A percentile compares a stretch with the other conserved stretches of the same genome.
Conservation (phyloP, 1,140 invertebrate genomes). For the Heterodera carotae region DNA sequence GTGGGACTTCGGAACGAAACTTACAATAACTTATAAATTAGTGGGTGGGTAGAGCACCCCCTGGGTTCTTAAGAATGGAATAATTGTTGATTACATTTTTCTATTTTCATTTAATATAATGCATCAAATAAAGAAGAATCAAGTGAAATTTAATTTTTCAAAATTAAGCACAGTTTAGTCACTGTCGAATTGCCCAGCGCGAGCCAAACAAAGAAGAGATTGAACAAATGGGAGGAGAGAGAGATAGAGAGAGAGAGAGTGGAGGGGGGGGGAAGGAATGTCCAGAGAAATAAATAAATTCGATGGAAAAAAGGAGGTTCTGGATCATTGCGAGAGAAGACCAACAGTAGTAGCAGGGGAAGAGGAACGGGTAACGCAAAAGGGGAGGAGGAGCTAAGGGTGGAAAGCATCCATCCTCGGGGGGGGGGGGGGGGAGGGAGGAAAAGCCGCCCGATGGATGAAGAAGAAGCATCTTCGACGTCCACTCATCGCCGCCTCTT, state of each 20-base stretch:
- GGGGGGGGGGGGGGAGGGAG: not conserved
- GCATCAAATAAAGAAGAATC: too few relatives aligned
- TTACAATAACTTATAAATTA: too few relatives aligned
- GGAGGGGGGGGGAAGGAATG: not conserved
- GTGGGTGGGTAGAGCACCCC: too few relatives aligned
- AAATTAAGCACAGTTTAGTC: too few relatives aligned
- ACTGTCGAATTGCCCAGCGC: too few relatives aligned
- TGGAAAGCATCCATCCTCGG: not conserved
- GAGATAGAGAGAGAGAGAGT: too few relatives aligned
- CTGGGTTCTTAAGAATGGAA: too few relatives aligned
- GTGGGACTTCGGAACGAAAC: too few relatives aligned
- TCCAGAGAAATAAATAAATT: not conserved
- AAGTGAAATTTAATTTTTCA: too few relatives aligned
- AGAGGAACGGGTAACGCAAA: not conserved
- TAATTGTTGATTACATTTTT: too few relatives aligned
- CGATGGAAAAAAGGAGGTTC: not conserved
- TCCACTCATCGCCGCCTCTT: conserved; percentile 6
- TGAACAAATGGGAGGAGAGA: not conserved
- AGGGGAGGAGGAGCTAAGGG: not conserved
- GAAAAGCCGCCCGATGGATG: not conserved
- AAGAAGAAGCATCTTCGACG: not conserved
- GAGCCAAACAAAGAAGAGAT: not conserved
- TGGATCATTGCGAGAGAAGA: not conserved
- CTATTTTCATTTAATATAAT: too few relatives aligned
- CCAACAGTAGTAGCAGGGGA: not conserved